A percentile compares a stretch with the other conserved stretches of the same genome.
phyloP scores from a whole-genome alignment of 2,797 vertebrate species.

The Hyperoplus immaculatus region DNA sequence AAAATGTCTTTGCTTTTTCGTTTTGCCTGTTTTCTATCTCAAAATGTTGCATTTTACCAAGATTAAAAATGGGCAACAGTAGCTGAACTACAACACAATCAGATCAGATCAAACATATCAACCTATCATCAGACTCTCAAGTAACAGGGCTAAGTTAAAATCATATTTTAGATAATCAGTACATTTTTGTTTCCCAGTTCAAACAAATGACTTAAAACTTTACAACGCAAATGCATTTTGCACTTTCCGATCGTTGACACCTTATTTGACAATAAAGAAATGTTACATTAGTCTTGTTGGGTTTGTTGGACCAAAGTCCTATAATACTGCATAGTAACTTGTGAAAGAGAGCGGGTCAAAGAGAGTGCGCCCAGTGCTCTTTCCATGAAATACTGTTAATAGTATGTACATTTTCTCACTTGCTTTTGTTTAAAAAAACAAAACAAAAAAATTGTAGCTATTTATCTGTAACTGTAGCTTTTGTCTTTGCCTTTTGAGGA shows the following conservation, averaged over 20 bases:
- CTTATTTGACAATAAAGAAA: conserved; percentile 69
- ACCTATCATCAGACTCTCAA: conserved; percentile 31
- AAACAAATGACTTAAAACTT: conserved; percentile 26
- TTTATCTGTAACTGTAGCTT: conserved; percentile 75
- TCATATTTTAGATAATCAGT: conserved; percentile 10
- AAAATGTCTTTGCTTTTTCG: conserved; percentile 22
- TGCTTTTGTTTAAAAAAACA: conserved; percentile 65
- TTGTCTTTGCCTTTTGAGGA: conserved; percentile 70
- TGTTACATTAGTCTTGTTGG: conserved; percentile 50
- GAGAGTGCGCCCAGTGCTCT: conserved; percentile 52
- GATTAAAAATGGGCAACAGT: conserved; percentile 19
- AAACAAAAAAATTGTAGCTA: conserved; percentile 62
- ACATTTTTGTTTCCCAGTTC: conserved; percentile 17
- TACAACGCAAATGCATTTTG: conserved; percentile 65
- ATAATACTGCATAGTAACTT: conserved; percentile 34
- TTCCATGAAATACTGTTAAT: conserved; percentile 66
- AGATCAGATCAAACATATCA: conserved; percentile 45
- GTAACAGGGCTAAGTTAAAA: conserved; percentile 58
- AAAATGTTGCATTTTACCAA: conserved; percentile 37
- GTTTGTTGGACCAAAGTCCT: conserved; percentile 73
- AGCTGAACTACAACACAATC: conserved; percentile 27
- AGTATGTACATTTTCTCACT: conserved; percentile 77
- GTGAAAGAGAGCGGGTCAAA: conserved; percentile 27
- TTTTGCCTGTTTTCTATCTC: conserved; percentile 41
- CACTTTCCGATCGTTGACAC: conserved; percentile 71